Conservation (phyloP, 2,113 vertebrate species). For the Pavo muticus region DNA sequence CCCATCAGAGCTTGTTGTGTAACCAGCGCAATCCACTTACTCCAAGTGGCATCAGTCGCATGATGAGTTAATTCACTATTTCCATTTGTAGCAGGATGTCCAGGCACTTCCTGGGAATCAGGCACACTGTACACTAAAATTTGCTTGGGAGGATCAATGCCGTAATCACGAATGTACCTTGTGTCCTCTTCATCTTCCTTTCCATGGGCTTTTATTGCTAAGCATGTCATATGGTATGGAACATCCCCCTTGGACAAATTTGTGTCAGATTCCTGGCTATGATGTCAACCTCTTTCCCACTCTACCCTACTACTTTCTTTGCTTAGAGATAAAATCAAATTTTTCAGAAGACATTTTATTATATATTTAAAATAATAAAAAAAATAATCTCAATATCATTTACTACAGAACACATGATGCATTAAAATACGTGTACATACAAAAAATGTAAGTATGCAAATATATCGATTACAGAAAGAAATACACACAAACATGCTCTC, state of each 20-base stretch:
- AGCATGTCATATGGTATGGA: neutral
- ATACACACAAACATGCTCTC: neutral
- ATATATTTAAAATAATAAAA: too few species aligned
- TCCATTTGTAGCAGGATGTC: neutral
- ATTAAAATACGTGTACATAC: neutral
- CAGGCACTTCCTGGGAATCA: neutral
- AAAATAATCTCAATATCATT: neutral
- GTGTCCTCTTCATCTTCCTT: neutral
- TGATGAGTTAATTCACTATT: neutral
- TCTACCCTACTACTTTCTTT: neutral
- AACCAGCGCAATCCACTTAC: too few species aligned
- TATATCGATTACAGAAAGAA: neutral
- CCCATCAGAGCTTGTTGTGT: too few species aligned
- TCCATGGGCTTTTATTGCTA: neutral
- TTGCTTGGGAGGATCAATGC: constrained; percentile 11
- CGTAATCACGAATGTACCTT: neutral
- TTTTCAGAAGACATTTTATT: neutral
- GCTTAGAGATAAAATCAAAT: neutral
- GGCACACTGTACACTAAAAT: neutral
- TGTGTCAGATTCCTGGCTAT: neutral
- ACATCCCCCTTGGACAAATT: neutral
- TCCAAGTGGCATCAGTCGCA: too few species aligned
- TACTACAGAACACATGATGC: neutral
- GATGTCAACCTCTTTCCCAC: neutral
- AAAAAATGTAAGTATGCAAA: neutral